A percentile compares a stretch with the other conserved stretches of the same genome.
Conservation (phyloP, 2,888 invertebrate genomes). For the Macrosiphum euphorbiae region DNA sequence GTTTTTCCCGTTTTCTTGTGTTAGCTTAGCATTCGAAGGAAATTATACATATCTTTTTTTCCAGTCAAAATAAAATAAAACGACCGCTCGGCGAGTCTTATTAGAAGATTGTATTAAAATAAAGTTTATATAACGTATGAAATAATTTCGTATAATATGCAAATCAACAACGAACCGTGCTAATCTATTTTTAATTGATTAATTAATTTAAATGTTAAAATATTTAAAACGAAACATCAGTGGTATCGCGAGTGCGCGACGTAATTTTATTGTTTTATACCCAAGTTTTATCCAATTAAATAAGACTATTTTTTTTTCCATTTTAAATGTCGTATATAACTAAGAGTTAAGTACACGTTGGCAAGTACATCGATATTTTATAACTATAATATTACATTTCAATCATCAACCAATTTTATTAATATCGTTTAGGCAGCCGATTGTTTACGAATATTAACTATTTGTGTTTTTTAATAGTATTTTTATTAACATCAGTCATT, state of each 20-base stretch:
- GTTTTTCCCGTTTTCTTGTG: neutral
- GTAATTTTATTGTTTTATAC: neutral
- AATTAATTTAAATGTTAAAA: slow-evolving; percentile 19
- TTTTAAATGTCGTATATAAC: neutral
- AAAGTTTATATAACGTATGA: neutral
- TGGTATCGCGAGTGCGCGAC: neutral
- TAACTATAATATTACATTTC: no score
- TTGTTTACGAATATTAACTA: neutral
- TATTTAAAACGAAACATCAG: slow-evolving; percentile 14
- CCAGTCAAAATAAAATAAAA: neutral
- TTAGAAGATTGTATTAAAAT: neutral
- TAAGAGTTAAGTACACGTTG: neutral
- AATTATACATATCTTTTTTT: neutral
- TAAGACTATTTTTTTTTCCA: neutral
- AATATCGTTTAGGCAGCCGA: neutral
- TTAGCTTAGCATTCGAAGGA: neutral
- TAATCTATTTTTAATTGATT: slow-evolving; percentile 49
- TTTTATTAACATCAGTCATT: neutral
- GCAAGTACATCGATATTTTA: neutral
- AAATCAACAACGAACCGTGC: neutral
- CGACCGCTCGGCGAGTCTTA: neutral
- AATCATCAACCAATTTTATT: no score
- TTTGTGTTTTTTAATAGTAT: neutral
- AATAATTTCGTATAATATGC: neutral
- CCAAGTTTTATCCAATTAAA: neutral